Percentiles rank a stretch among this genome's conserved stretches.
Conservation (phyloP, 2,797 vertebrate species). For the Pachyuromys duprasi region DNA sequence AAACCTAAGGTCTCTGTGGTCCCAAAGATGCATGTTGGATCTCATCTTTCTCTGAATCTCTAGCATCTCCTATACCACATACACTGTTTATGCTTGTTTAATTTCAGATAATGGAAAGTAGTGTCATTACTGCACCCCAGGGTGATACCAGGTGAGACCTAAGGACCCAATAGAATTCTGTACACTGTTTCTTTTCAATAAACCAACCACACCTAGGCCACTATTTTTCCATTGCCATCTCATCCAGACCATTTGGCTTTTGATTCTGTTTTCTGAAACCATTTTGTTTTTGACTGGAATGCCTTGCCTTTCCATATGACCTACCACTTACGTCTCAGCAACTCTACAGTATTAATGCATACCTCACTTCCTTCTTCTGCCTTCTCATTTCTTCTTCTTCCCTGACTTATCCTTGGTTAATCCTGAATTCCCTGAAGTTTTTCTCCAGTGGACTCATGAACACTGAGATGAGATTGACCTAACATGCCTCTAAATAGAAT, state of each 20-base stretch:
- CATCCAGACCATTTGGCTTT: background rate
- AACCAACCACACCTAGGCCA: background rate
- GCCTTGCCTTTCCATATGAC: background rate
- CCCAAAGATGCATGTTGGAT: background rate
- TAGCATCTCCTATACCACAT: background rate
- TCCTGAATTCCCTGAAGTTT: background rate
- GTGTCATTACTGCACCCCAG: background rate
- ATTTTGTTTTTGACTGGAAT: background rate
- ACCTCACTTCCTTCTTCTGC: background rate
- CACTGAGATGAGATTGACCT: background rate
- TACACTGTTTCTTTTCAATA: background rate
- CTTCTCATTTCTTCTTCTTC: background rate
- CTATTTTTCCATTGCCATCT: background rate
- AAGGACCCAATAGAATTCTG: background rate
- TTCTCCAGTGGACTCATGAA: background rate
- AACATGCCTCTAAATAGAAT: background rate
- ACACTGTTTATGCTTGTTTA: background rate
- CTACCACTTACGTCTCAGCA: background rate
- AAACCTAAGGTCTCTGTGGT: background rate
- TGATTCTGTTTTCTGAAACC: background rate
- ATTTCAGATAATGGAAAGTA: background rate
- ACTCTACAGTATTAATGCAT: background rate
- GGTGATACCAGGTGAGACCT: background rate
- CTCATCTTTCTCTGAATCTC: background rate
- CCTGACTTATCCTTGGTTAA: background rate